Base-by-base conservation (phyloP, 2,797 vertebrate species). In the Hoplostethus mediterraneus region DNA sequence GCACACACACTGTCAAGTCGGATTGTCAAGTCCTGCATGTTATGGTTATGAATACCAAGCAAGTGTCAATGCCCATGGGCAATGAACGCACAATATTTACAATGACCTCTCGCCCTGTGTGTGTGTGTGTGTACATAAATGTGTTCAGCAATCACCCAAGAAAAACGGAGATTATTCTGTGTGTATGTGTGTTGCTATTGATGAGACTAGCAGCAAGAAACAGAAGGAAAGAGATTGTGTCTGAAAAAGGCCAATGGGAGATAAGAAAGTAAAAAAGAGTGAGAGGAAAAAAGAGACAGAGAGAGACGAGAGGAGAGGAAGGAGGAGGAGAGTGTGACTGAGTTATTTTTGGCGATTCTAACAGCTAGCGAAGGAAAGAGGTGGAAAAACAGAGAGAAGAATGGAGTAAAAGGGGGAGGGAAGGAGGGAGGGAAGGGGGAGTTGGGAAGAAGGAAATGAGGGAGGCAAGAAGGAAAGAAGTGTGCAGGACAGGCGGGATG, bases 31-130 rank as follows among this genome's bases (percentile, higher is more conserved):
- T 83, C 87, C 73, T 79, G 72, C 78, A 87, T 81, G 75, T 81
- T 85, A 84, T 87, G 85, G 88, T 90, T 88, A 85, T 92, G 92
- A 93, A 93, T 92, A 91, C 89, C 85, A 90, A 93, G 82, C 77
- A 77, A 88, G 79, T 85, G 66, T 84, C 67, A 56, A 76, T 79
- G 75, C 87, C 84, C 72, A 28, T 49, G 86, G 88, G 89, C 88
- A 93, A 89, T 87, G 84, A 89, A 88, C 90, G 82, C 85, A 86
- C 28, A 51, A 83, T 91, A 91, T 89, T 89, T 91, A 91, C 87
- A 76, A 81, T 92, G 90, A 92, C 91, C 92, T 89, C 87, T 90
- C 75, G 79, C 83, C 85, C 79, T 64, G 67, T 72, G 56, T 63
- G 61, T 55, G 38, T 55, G n/a, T 53, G 69, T 75, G 61, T 61